phyloP scores from a whole-genome alignment of 2,888 invertebrate genomes.

The Dicyrtomina minuta region DNA sequence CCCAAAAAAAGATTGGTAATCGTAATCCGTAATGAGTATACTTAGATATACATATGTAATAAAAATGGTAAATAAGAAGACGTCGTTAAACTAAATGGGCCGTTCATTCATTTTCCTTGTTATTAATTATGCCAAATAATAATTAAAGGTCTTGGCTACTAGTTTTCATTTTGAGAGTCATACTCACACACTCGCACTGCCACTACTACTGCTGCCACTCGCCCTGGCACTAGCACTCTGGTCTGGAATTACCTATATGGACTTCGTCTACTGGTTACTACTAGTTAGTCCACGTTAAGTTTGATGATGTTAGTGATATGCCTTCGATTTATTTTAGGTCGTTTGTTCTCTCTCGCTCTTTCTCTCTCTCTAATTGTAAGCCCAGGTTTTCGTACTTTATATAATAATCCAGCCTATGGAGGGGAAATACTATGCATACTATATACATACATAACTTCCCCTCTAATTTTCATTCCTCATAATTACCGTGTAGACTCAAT shows the following conservation, averaged over 20 bases:
- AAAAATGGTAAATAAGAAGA: not conserved
- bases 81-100: conserved; percentile 6
- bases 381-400: too few relatives aligned
- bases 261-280: too few relatives aligned
- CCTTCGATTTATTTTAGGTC: not conserved
- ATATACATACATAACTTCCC: too few relatives aligned
- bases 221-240: too few relatives aligned
- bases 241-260: too few relatives aligned
- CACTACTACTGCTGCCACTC: too few relatives aligned
- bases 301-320: conserved; percentile 2
- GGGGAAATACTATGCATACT: too few relatives aligned
- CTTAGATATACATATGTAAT: not conserved
- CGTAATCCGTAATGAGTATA: not conserved
- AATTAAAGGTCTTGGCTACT: conserved; percentile 14
- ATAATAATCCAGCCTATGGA: too few relatives aligned
- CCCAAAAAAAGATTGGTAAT: not conserved
- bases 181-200: too few relatives aligned
- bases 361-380: too few relatives aligned
- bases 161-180: conserved; percentile 9
- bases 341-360: not conserved
- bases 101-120: not conserved
- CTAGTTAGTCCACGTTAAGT: not conserved
- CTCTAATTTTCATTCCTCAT: not conserved
- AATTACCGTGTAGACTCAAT: conserved; percentile 1
- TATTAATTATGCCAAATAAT: conserved; percentile 6